Conservation (phyloP, 2,888 invertebrate genomes). For the Orchestes rusci region DNA sequence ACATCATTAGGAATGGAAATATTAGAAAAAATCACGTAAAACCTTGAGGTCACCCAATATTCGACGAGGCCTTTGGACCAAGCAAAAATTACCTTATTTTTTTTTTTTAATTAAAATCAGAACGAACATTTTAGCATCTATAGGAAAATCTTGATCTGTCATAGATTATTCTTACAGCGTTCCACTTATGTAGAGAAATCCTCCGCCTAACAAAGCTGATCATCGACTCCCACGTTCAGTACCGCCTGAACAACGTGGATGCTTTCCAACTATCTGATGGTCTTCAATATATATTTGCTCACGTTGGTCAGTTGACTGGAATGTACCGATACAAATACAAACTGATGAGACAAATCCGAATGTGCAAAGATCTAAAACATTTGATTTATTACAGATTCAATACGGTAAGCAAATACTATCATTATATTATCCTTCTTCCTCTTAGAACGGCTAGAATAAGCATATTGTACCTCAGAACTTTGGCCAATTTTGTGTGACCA, state of each 20-base stretch:
- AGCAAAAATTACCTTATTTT: no score
- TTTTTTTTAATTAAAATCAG: no score
- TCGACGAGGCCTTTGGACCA: no score
- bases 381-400: constrained; percentile 98
- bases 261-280: constrained; percentile 98
- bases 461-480: no score
- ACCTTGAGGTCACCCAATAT: no score
- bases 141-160: no score
- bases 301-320: constrained; percentile 98
- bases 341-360: constrained; percentile 95
- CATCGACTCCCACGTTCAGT: constrained; percentile 99
- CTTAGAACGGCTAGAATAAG: neutral
- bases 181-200: constrained; percentile 98
- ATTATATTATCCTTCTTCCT: neutral
- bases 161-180: constrained; percentile 67
- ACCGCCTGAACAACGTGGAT: constrained; percentile 97
- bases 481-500: no score
- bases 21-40: no score
- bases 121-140: no score
- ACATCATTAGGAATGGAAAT: no score
- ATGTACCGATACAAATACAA: constrained; percentile 99
- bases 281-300: constrained; percentile 97
- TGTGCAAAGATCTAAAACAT: constrained; percentile 99
- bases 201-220: constrained; percentile 96
- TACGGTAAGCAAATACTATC: constrained; percentile 78